phyloP scores from a whole-genome alignment of 2,113 vertebrate species.

The Todiramphus saurophagus region DNA sequence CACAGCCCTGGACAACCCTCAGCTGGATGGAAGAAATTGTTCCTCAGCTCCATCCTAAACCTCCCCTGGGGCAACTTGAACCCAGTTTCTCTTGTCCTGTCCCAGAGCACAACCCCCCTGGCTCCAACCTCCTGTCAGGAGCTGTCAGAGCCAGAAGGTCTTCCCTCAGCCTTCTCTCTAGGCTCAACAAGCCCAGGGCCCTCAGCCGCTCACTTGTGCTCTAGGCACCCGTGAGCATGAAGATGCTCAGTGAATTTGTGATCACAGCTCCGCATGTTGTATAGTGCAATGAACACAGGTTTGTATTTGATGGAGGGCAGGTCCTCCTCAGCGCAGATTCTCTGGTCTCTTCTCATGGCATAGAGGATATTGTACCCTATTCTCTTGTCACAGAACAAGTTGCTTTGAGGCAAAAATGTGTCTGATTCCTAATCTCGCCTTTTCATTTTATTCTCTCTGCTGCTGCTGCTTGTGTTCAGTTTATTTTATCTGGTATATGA shows the following conservation, averaged over 20 bases:
- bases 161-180: no score
- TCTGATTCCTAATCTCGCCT: not conserved
- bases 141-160: no score
- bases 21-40: no score
- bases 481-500: not conserved
- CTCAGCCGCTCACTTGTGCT: no score
- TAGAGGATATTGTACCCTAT: not conserved
- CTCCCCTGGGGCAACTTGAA: no score
- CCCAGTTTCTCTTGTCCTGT: no score
- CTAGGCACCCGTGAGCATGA: not conserved
- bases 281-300: not conserved
- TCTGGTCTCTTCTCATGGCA: not conserved
- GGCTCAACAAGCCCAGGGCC: no score
- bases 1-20: no score
- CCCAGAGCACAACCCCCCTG: not conserved
- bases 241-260: rapidly evolving
- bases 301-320: not conserved
- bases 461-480: not conserved
- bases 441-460: not conserved
- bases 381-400: not conserved
- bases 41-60: no score
- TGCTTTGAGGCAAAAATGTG: not conserved
- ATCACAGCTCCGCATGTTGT: rapidly evolving
- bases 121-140: not conserved
- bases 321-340: not conserved